Conservation (phyloP, 2,113 vertebrate genomes). For the Capreolus pygargus region DNA sequence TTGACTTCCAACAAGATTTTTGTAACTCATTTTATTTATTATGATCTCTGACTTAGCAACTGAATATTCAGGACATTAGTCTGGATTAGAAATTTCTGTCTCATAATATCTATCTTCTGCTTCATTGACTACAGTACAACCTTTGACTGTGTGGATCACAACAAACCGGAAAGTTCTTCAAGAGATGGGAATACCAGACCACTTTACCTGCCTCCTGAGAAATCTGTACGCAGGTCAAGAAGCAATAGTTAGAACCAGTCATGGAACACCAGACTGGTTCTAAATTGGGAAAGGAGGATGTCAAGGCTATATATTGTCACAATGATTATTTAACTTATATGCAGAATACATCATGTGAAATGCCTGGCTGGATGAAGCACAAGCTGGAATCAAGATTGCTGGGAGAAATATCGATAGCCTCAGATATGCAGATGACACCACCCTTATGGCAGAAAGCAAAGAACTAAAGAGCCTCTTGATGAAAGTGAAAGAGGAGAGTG, state of each 20-base stretch:
- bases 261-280: neutral
- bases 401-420: neutral
- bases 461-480: neutral
- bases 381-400: neutral
- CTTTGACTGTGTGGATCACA: neutral
- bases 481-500: neutral
- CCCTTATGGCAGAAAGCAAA: neutral
- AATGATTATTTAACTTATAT: neutral
- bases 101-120: neutral
- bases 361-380: neutral
- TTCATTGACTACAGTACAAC: neutral
- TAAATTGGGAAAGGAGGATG: neutral
- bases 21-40: neutral
- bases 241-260: neutral
- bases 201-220: neutral
- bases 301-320: neutral
- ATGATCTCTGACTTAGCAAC: neutral
- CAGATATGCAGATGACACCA: neutral
- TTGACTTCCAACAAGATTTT: neutral
- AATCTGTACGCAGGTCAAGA: neutral
- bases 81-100: neutral
- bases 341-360: neutral
- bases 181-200: neutral
- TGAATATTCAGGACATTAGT: neutral
- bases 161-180: neutral